These are phyloP conservation scores for Panagrolaimus sp. DNA, from an alignment of 1,140 invertebrate genomes.

Conservation along the genomic window DNA sequence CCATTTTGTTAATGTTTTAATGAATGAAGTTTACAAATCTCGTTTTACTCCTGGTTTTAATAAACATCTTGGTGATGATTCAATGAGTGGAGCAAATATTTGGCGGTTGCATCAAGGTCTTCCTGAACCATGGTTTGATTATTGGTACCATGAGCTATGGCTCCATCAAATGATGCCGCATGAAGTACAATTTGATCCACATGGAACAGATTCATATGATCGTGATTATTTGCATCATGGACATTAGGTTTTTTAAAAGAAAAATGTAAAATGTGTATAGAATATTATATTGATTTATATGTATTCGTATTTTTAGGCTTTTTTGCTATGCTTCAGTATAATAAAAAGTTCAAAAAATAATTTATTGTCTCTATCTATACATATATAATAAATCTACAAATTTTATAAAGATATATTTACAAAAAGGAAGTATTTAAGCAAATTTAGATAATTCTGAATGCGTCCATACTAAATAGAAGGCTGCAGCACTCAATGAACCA, in stretches of 20 bases:
- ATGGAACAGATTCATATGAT: conserved; percentile 30
- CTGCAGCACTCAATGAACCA: not conserved
- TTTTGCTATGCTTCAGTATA: too few relatives aligned
- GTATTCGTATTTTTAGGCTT: too few relatives aligned
- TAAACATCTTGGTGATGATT: conserved; percentile 35
- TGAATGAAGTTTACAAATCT: conserved; percentile 33
- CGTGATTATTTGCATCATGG: conserved; percentile 44
- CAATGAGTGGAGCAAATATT: conserved; percentile 13
- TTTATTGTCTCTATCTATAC: too few relatives aligned
- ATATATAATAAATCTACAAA: too few relatives aligned
- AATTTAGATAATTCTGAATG: too few relatives aligned
- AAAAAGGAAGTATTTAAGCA: too few relatives aligned
- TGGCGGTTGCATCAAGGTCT: conserved; percentile 27
- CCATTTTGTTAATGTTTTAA: conserved; percentile 51
- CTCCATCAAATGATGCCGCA: conserved; percentile 39
- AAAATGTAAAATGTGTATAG: too few relatives aligned
- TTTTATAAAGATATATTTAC: too few relatives aligned
- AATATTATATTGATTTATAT: too few relatives aligned
- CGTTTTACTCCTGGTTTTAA: conserved; percentile 51
- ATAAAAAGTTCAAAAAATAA: too few relatives aligned
- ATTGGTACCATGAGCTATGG: conserved; percentile 48
- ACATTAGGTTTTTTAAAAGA: conserved; percentile 29
- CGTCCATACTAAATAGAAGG: conserved; percentile 9
- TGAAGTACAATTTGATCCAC: conserved; percentile 33
- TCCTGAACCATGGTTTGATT: conserved; percentile 52